phyloP scores from a whole-genome alignment of 2,113 vertebrate species.

The Sebastes schlegelii region DNA sequence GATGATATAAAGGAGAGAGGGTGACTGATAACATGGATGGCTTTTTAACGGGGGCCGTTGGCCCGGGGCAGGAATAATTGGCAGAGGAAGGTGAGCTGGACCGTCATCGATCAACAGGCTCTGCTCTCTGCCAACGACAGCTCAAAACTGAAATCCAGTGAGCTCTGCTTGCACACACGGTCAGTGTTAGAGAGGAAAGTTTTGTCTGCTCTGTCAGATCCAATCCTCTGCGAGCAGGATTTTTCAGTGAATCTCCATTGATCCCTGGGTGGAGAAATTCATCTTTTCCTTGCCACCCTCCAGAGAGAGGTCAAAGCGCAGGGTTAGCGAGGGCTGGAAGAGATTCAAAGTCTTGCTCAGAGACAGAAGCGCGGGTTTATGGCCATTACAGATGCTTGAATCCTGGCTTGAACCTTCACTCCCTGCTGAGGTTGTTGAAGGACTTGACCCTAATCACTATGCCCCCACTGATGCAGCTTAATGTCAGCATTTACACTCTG shows the following conservation, averaged over 20 bases:
- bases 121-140: slow-evolving; percentile 64
- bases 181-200: slow-evolving; percentile 57
- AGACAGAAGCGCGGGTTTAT: slow-evolving; percentile 28
- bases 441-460: background rate
- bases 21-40: slow-evolving; percentile 80
- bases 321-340: slow-evolving; percentile 34
- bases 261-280: slow-evolving; percentile 48
- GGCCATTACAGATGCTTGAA: slow-evolving; percentile 11
- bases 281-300: slow-evolving; percentile 41
- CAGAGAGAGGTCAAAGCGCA: slow-evolving; percentile 50
- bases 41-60: slow-evolving; percentile 76
- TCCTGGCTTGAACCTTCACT: slow-evolving; percentile 30
- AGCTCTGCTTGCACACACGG: slow-evolving; percentile 43
- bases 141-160: slow-evolving; percentile 65
- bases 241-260: slow-evolving; percentile 52
- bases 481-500: slow-evolving; percentile 30
- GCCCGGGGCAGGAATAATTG: slow-evolving; percentile 76
- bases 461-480: slow-evolving; percentile 7
- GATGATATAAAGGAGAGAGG: slow-evolving; percentile 69
- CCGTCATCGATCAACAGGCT: slow-evolving; percentile 76
- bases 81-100: slow-evolving; percentile 77
- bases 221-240: slow-evolving; percentile 39
- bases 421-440: slow-evolving; percentile 26
- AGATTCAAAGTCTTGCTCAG: slow-evolving; percentile 38
- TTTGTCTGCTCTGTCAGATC: slow-evolving; percentile 63